These are phyloP conservation scores for Xenopus laevis DNA, from an alignment of 2,113 vertebrate genomes.

Conservation along the genomic window DNA sequence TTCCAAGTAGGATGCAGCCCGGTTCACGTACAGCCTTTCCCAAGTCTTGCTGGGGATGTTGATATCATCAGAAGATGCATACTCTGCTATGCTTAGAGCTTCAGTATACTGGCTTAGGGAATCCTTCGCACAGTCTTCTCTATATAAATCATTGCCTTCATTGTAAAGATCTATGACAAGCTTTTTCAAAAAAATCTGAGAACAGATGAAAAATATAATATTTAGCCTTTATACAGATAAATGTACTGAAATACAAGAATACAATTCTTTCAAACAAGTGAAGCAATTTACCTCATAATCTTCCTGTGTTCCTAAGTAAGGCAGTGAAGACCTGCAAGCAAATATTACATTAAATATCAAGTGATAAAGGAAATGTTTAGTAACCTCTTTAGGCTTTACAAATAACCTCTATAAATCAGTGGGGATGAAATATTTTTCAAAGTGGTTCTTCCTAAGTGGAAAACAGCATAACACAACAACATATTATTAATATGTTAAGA, in stretches of 20 bases:
- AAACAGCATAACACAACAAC: no score
- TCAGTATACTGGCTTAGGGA: slow-evolving; percentile 88
- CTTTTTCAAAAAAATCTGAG: slow-evolving; percentile 83
- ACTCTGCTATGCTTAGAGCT: slow-evolving; percentile 87
- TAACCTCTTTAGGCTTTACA: no score
- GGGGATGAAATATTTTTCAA: no score
- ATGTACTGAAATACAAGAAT: no score
- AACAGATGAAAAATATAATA: slow-evolving; percentile 7
- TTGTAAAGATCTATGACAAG: slow-evolving; percentile 90
- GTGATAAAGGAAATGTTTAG: no score
- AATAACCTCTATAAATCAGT: no score
- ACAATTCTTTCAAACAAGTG: no score
- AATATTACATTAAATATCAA: no score
- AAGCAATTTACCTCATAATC: slow-evolving; percentile 83
- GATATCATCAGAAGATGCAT: slow-evolving; percentile 89
- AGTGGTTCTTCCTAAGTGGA: no score
- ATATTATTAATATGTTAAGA: no score
- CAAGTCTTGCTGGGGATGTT: slow-evolving; percentile 69
- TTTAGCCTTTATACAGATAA: neutral
- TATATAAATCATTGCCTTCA: slow-evolving; percentile 90
- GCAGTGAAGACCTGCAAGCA: slow-evolving; percentile 80
- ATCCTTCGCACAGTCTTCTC: slow-evolving; percentile 79
- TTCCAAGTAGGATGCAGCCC: slow-evolving; percentile 85
- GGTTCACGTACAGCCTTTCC: slow-evolving; percentile 89
- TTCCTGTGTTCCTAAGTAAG: slow-evolving; percentile 85